phyloP scores from a whole-genome alignment of 2,888 invertebrate species.

The Pseudococcus viburni region DNA sequence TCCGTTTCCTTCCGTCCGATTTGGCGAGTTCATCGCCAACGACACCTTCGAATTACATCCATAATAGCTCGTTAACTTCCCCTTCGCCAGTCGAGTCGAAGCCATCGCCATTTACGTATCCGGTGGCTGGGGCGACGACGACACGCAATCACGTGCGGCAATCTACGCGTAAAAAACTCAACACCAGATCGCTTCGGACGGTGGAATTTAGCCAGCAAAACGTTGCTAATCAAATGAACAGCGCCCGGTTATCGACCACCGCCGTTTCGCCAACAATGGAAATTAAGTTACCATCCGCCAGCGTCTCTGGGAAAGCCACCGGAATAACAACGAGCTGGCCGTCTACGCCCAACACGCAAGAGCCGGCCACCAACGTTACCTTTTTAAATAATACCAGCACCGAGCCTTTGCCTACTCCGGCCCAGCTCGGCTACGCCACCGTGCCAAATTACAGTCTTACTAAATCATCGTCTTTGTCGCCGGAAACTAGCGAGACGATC shows the following conservation, averaged over 20 bases:
- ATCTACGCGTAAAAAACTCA: conserved; percentile 55
- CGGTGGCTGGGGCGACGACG: not conserved
- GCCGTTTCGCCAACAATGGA: not conserved
- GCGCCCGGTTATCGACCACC: not conserved
- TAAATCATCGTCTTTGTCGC: not conserved
- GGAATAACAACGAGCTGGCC: not conserved
- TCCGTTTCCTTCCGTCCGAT: conserved; percentile 5
- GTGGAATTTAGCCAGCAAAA: conserved; percentile 13
- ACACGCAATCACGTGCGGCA: not conserved
- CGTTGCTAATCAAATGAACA: conserved; percentile 16
- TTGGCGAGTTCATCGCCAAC: not conserved
- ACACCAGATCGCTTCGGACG: conserved; percentile 47
- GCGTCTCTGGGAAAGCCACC: not conserved
- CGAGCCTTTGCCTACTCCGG: not conserved
- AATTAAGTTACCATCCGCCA: conserved; percentile 4
- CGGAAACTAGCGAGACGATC: not conserved
- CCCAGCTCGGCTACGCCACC: not conserved
- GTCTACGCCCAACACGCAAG: not conserved
- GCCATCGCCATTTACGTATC: not conserved
- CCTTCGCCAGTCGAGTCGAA: not conserved
- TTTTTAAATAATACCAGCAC: not conserved
- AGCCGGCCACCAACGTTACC: conserved; percentile 16
- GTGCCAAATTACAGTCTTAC: not conserved
- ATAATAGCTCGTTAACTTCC: not conserved
- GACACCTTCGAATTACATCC: not conserved